These are phyloP conservation scores for Apodemus agrarius DNA, from an alignment of 2,797 vertebrate genomes.

Conservation along the genomic window DNA sequence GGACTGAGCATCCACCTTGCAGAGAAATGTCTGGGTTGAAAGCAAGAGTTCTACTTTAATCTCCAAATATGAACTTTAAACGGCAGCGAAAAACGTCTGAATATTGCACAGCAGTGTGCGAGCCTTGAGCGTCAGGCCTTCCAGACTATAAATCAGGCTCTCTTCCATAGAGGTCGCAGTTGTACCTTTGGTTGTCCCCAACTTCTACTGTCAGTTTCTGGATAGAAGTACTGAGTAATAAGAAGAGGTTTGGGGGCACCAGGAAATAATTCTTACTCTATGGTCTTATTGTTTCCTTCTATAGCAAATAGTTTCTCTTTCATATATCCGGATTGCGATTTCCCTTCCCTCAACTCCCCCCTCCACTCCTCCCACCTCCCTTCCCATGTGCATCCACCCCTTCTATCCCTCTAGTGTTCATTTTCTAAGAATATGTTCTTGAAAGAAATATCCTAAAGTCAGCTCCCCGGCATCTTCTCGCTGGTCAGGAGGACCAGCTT, in stretches of 20 bases:
- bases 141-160: background rate
- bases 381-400: background rate
- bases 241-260: conserved; percentile 13
- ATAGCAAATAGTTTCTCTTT: background rate
- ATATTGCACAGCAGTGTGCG: background rate
- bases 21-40: conserved; percentile 79
- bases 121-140: background rate
- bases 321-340: background rate
- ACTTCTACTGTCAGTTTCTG: background rate
- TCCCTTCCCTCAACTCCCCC: background rate
- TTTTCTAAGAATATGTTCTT: conserved; percentile 33
- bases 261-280: conserved; percentile 46
- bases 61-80: conserved; percentile 74
- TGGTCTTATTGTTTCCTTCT: conserved; percentile 12
- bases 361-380: background rate
- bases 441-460: conserved; percentile 76
- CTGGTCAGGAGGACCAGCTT: conserved; percentile 76
- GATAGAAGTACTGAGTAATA: background rate
- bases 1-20: conserved; percentile 80
- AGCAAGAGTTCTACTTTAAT: conserved; percentile 77
- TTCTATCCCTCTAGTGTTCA: background rate
- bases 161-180: background rate
- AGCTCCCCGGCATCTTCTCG: conserved; percentile 69
- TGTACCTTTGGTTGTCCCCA: background rate
- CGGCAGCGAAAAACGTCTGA: conserved; percentile 56